These are phyloP conservation scores for Luidia sarsii DNA, from an alignment of 53 echinoderm and acorn worm species.

Conservation along the genomic window DNA sequence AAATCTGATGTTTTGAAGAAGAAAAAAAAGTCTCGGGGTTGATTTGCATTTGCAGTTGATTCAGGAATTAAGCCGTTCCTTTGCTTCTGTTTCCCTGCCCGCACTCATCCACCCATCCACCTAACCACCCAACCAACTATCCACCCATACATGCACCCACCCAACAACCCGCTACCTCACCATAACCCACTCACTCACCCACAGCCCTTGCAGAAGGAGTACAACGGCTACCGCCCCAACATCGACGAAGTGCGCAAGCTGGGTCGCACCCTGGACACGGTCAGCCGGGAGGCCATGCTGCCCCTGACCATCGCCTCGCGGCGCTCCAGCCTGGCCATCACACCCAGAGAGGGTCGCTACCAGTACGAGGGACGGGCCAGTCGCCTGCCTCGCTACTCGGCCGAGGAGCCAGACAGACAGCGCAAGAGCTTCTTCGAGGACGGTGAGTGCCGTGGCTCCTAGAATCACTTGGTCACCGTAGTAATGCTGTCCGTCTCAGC, in stretches of 20 bases:
- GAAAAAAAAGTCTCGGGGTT: no score
- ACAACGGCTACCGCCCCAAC: constrained; percentile 78
- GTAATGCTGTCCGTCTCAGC: no score
- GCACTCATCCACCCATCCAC: no score
- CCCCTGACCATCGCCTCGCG: constrained; percentile 70
- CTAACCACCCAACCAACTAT: no score
- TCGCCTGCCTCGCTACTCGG: constrained; percentile 29
- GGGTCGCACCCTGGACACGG: constrained; percentile 75
- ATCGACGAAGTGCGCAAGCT: constrained; percentile 89
- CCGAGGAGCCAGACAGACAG: constrained; percentile 24
- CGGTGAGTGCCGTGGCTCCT: constrained; percentile 42
- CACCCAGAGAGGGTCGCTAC: constrained; percentile 69
- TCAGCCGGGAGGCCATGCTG: constrained; percentile 67
- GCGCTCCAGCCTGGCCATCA: constrained; percentile 79
- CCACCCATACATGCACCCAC: no score
- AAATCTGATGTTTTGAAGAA: no score
- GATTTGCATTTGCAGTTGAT: no score
- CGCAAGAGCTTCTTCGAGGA: constrained; percentile 77
- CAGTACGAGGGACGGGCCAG: constrained; percentile 4
- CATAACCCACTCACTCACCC: no score
- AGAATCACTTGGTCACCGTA: no score
- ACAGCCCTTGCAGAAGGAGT: constrained; percentile 93
- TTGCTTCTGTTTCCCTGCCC: no score
- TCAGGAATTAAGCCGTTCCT: no score
- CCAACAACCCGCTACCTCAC: no score